Evolutionary conservation across 2,888 invertebrate genomes (phyloP).

Genomic region (Tethea ocularis): DNA sequence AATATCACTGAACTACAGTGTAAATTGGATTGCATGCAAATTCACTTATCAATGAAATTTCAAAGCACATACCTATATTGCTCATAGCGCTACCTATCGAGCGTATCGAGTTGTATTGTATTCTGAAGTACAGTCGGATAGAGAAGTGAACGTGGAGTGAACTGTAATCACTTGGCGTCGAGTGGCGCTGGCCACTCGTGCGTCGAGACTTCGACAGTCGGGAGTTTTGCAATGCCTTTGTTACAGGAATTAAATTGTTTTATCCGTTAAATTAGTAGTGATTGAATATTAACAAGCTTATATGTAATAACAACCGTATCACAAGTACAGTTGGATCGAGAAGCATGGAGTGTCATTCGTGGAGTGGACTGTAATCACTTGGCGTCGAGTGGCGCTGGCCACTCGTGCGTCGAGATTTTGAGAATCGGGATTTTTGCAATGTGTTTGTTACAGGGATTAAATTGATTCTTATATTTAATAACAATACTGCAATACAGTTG

Average conservation of each 20-base stretch:
- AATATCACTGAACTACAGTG: no score
- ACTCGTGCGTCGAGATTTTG: constrained; percentile 25
- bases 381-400: constrained; percentile 21
- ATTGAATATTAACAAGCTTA: no score
- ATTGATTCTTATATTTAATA: constrained; percentile 18
- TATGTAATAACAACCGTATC: background rate
- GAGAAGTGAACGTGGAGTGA: constrained; percentile 36
- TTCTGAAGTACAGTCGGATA: constrained; percentile 17
- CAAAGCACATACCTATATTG: background rate
- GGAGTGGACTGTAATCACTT: constrained; percentile 46
- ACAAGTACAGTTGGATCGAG: constrained; percentile 22
- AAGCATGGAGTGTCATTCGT: constrained; percentile 30
- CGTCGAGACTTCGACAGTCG: constrained; percentile 27
- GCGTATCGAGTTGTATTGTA: constrained; percentile 25
- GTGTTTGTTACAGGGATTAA: constrained; percentile 11
- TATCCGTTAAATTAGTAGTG: constrained; percentile 7
- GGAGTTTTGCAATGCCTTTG: constrained; percentile 8
- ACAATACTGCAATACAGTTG: constrained; percentile 14
- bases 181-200: constrained; percentile 24
- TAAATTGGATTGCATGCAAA: no score
- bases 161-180: constrained; percentile 40
- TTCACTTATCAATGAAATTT: no score
- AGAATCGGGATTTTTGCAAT: constrained; percentile 18
- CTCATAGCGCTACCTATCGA: constrained; percentile 11
- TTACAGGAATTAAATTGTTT: constrained; percentile 19